Evolutionary conservation across 2,113 vertebrate species (phyloP).

Genomic region (Erpornis zantholeuca): DNA sequence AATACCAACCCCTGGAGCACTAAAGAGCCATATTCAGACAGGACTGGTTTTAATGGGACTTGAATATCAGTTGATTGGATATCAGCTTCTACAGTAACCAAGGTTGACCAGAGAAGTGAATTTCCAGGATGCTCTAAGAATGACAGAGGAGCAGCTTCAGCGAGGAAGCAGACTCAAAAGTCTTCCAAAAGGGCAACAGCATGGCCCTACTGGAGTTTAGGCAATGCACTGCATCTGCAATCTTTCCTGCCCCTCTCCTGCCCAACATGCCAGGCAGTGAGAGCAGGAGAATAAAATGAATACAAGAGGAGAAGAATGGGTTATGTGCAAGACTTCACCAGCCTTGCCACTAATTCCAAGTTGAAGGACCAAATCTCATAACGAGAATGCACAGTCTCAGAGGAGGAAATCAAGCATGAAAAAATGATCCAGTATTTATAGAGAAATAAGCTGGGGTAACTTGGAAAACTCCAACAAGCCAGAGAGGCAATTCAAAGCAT

Average conservation of each 20-base stretch:
- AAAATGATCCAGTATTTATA: not conserved
- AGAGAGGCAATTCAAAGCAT: not conserved
- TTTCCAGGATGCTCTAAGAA: not conserved
- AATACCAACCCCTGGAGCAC: not conserved
- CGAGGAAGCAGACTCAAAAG: not conserved
- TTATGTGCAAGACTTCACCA: not conserved
- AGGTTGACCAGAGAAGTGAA: not conserved
- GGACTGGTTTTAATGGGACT: not conserved
- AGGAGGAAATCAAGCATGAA: not conserved
- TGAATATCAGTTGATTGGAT: not conserved
- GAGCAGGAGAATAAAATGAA: not conserved
- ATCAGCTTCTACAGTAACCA: not conserved
- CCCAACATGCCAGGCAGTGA: accelerated
- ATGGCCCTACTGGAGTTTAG: not conserved
- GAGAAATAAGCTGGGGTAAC: not conserved
- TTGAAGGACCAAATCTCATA: not conserved
- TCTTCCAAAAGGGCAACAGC: not conserved
- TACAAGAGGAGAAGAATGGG: not conserved
- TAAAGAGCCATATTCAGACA: not conserved
- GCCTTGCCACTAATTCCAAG: not conserved
- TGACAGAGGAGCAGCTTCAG: not conserved
- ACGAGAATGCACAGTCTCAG: not conserved
- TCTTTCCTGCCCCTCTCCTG: not conserved
- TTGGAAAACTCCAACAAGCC: not conserved
- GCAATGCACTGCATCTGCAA: not conserved